Percentiles rank a stretch among this genome's conserved stretches.
Conservation (phyloP, 2,888 invertebrate genomes). For the Germaria angustata region DNA sequence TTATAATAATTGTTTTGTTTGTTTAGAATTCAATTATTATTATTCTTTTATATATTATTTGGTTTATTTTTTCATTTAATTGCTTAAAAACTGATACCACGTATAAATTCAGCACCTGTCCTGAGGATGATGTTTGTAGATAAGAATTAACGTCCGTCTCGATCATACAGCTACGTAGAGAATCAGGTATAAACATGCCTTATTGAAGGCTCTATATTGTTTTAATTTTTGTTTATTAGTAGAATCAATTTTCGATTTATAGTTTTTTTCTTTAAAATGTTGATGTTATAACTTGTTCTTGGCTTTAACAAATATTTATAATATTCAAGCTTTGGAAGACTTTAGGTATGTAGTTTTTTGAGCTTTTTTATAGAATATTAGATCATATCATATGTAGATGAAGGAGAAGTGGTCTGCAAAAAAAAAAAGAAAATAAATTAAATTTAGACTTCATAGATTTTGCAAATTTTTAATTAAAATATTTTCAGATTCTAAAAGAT, state of each 20-base stretch:
- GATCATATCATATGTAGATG: conserved; percentile 2
- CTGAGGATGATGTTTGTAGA: conserved; percentile 96
- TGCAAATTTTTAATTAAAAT: background rate
- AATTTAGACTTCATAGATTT: background rate
- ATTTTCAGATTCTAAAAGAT: background rate
- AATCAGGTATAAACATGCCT: conserved; percentile 94
- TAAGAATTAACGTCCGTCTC: conserved; percentile 96
- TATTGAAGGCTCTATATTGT: conserved; percentile 55
- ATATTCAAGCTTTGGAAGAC: conserved; percentile 54
- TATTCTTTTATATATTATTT: conserved; percentile 67
- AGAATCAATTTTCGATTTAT: background rate
- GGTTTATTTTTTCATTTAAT: conserved; percentile 44
- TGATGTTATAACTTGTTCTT: background rate
- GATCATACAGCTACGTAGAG: conserved; percentile 96
- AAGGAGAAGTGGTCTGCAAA: conserved; percentile 31
- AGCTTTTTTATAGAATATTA: conserved; percentile 26
- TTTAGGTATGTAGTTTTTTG: conserved; percentile 37
- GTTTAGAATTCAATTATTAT: conserved; percentile 53
- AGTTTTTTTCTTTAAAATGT: background rate
- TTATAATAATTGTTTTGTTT: conserved; percentile 42
- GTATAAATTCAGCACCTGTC: conserved; percentile 86
- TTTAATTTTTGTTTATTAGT: conserved; percentile 24
- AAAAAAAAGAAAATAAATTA: background rate
- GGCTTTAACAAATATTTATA: conserved; percentile 1
- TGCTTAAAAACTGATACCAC: conserved; percentile 66